Base-by-base conservation (phyloP, 2,888 invertebrate species). In the Callyntrura guangdongensis region DNA sequence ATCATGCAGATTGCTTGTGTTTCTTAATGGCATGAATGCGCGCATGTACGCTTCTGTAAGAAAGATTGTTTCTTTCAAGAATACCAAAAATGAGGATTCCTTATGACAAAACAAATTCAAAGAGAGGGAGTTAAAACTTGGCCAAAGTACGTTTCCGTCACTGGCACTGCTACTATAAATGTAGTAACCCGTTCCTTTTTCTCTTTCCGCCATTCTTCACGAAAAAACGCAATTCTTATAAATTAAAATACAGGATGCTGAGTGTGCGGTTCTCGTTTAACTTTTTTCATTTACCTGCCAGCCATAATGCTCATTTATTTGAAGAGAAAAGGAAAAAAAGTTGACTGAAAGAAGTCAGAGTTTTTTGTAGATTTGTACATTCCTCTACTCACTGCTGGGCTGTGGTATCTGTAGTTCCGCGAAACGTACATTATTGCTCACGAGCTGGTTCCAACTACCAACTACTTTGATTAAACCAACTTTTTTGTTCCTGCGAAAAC, bases 281-380 rank as follows among this genome's bases (percentile, higher is more conserved):
- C 89, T 84, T 89, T 89, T 84, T 89, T 89, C 77, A 77, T 89
- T 84, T 89, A 69, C 82, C 87, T 67, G 67, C 53, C 64, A 84
- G 84, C 84, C 27, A 53, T 84, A 49, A 49, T 83, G 53, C 74
- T 85, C 67, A 61, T 49, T 72, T 59, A 27, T 49, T 27, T 67
- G 79, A 81, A 67, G 22, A 17, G 67, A 53, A 77, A 36, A 56
- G n/a, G n/a, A 56, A 36, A 20, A 77, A 86, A 79, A 87, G 53
- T 83, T 87, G 79, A 79, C 45, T 20, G 49, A 22, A 56, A 45
- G 25, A 86, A 86, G 74, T 74, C 59, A 56, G 45, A 61, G 69
- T 85, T 45, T 79, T 2, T 36, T 36, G 36, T 36, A 36, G 36
- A 36, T 6, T 74, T 20, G 45, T 17, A 69, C 61, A 17, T 17